Percentiles rank a stretch among this genome's conserved stretches.
These are phyloP conservation scores for Eueides isabella DNA, from an alignment of 1,140 invertebrate genomes.

Conservation along the genomic window DNA sequence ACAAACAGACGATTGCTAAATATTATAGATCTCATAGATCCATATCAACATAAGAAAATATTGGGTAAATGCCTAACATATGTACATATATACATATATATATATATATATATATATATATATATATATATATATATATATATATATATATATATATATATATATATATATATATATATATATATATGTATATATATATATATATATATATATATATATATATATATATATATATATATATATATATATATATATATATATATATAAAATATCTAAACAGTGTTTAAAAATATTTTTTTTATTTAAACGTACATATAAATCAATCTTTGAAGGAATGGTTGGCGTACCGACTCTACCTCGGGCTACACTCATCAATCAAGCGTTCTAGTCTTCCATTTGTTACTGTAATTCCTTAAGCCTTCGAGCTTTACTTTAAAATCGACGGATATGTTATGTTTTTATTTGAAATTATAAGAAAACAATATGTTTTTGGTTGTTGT, in stretches of 20 bases:
- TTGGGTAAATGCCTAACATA: too few relatives aligned
- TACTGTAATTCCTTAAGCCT: neutral
- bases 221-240: too few relatives aligned
- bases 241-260: neutral
- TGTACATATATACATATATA: too few relatives aligned
- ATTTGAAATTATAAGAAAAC: neutral
- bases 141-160: too few relatives aligned
- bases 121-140: too few relatives aligned
- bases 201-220: too few relatives aligned
- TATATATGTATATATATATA: too few relatives aligned
- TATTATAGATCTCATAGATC: too few relatives aligned
- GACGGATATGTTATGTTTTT: neutral
- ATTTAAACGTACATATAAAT: slow-evolving; percentile 1
- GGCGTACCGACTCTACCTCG: neutral
- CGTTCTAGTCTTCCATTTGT: neutral
- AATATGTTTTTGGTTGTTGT: neutral
- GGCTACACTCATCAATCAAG: slow-evolving; percentile 1
- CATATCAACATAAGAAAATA: too few relatives aligned
- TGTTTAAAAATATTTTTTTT: neutral
- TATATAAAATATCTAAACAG: neutral
- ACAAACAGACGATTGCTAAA: too few relatives aligned
- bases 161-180: too few relatives aligned
- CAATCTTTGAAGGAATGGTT: neutral
- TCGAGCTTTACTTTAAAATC: slow-evolving; percentile 1
- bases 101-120: too few relatives aligned